Evolutionary conservation across 1,140 invertebrate genomes (phyloP), one percentile per base, ranked within the genome.

Genomic region (Lepidurus apus): DNA sequence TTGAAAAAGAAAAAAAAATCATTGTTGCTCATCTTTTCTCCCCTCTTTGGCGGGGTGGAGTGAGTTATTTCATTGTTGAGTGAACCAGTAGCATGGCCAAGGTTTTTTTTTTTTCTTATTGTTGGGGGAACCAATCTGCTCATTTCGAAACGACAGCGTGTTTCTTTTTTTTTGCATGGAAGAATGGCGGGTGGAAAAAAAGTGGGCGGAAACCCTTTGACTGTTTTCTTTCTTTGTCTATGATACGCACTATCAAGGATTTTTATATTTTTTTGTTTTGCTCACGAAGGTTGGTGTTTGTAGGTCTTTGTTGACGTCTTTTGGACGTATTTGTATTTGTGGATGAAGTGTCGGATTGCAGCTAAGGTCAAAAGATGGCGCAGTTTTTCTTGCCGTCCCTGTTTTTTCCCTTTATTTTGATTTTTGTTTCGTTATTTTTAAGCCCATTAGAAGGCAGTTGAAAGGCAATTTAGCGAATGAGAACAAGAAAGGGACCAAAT

Each of bases 21-120:
- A 77, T 45, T 45, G 24, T 76, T 44, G 75, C 43, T 76, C 75
- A 77, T 45, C 21, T 43, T 42, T 34, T 75, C 74, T 10, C 34
- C 47, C 26, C 44, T 76, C 47, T 43, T 17, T 77, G 45, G 42
- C 43, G 21, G 53, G 47, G n/a, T 65, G 47, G 47, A 65, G 13
- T 9, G 13, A 65, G 76, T 77, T 17, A 34, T 75, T 76, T 75
- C 53, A 24, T 79, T 11, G 73, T 77, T 74, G 45, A 65, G 76
- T 10, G 21, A 1, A 77, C 1, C 47, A 53, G 11, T 42, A 75
- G 34, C 45, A 34, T 53, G 76, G 65, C 44, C 44, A 34, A 65
- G 76, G n/a, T n/a, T n/a, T n/a, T 17, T 21, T 53, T 53, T 47
- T 26, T 53, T 77, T 77, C 47, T 76, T 11, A 53, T 47, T 77